Percentiles rank a stretch among this genome's conserved stretches.
Evolutionary conservation across 2,113 vertebrate genomes (phyloP).

Genomic region (Hemichromis elongatus): DNA sequence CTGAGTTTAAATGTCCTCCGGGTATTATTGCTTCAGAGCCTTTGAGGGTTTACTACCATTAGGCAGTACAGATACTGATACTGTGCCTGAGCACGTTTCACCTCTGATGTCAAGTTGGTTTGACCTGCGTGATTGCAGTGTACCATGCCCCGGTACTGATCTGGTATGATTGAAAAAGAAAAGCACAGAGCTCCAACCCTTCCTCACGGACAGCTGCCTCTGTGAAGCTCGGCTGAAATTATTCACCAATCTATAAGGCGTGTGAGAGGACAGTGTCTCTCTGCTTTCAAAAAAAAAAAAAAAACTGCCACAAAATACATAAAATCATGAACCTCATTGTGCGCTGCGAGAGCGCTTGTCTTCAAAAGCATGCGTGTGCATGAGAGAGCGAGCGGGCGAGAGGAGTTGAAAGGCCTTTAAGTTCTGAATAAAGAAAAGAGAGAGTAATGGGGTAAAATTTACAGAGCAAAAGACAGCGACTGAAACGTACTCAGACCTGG

Average conservation of each 20-base stretch:
- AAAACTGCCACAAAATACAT: background rate
- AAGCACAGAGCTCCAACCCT: background rate
- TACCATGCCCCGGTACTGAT: background rate
- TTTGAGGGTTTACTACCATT: background rate
- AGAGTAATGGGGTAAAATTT: background rate
- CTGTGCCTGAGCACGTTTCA: background rate
- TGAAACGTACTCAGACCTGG: background rate
- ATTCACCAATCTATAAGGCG: background rate
- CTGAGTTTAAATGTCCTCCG: background rate
- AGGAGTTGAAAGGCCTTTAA: background rate
- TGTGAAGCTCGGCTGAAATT: background rate
- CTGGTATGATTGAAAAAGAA: background rate
- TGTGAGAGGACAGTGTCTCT: background rate
- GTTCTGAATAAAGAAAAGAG: background rate
- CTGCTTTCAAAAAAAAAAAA: background rate
- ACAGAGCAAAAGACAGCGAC: background rate
- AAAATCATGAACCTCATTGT: background rate
- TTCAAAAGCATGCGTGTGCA: background rate
- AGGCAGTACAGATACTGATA: background rate
- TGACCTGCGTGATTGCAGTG: background rate
- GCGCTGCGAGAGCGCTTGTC: background rate
- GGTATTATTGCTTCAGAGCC: background rate
- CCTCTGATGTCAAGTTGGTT: background rate
- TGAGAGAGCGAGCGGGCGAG: background rate
- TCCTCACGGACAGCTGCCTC: background rate